Base-by-base conservation (phyloP, 2,888 invertebrate species). In the Phyllotreta cruciferae region DNA sequence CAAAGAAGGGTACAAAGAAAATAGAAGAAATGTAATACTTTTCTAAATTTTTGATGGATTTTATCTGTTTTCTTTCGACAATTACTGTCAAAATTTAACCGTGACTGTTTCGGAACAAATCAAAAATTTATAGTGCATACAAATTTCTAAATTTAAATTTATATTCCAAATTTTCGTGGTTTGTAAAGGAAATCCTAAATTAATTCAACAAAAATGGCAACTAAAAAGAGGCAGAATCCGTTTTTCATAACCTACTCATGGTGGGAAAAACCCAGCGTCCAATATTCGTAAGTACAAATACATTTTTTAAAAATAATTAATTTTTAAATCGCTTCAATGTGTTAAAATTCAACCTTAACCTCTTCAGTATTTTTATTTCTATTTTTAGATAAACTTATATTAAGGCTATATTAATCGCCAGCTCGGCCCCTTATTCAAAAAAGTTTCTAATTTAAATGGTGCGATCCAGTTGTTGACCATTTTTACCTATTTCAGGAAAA, bases 251-350 rank as follows among this genome's bases (percentile, higher is more conserved):
- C 10, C 8, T 60, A 35, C 52, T 52, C 63, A 60, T 79, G 79
- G 79, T 79, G 79, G 79, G 73, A 76, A 45, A 77, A 76, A 62
- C 67, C 73, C 2, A 75, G 77, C 63, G 73, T 78, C 7, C 75
- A 75, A 74, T 79, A 77, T 72, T 77, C 79, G 79, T 79, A 74
- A 79, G 78, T 74, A 57, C 35, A 34, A 42, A 39, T 10, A n/a
- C n/a, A n/a, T 34, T 56, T 14, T n/a, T 13, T 34, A 1, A 10
- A 34, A 10, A 13, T 14, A 13, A 9, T 47, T 47, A 47, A 24
- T 24, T 13, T 3, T 47, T 47, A 13, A 47, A 47, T 47, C 4
- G 6, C 1, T 47, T 11, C 1, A 10, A 10, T 5, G 3, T 10
- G 10, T 1, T 45, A 45, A 11, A 45, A 45, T 6, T 3, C 1